Evolutionary conservation across 1,140 invertebrate genomes (phyloP).

Genomic region (Himalopsyche phryganea): DNA sequence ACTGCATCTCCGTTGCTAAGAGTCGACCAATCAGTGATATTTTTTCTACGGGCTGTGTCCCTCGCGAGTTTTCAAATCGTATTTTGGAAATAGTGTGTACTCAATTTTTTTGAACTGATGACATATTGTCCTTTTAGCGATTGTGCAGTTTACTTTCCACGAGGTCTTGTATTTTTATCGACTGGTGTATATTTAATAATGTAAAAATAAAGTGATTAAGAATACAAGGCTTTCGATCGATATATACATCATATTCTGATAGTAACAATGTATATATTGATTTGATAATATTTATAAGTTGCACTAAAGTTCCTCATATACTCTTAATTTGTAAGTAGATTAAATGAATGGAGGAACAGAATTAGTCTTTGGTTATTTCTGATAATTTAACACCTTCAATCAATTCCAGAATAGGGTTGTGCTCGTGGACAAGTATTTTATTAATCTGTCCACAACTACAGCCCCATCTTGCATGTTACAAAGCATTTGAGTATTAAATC

Average conservation of each 20-base stretch:
- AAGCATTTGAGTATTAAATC: no score
- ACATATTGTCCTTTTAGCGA: not conserved
- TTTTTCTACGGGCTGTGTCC: no score
- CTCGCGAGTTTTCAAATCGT: conserved; percentile 2
- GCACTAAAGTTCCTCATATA: conserved; percentile 35
- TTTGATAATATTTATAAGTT: conserved; percentile 28
- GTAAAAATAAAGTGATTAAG: no score
- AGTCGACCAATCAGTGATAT: no score
- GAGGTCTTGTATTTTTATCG: not conserved
- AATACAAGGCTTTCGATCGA: not conserved
- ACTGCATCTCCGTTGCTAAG: no score
- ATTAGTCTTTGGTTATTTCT: not conserved
- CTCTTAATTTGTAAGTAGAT: conserved; percentile 24
- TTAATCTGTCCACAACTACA: no score
- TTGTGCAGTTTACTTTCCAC: not conserved
- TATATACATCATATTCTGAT: not conserved
- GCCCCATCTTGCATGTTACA: no score
- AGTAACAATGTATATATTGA: conserved; percentile 12
- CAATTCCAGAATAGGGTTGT: no score
- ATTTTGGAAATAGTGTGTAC: not conserved
- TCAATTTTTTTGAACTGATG: no score
- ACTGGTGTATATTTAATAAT: not conserved
- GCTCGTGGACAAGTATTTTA: no score
- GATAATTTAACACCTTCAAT: no score
- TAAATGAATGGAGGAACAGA: conserved; percentile 19